Base-by-base conservation (phyloP, 2,113 vertebrate species). In the Pedetes capensis region DNA sequence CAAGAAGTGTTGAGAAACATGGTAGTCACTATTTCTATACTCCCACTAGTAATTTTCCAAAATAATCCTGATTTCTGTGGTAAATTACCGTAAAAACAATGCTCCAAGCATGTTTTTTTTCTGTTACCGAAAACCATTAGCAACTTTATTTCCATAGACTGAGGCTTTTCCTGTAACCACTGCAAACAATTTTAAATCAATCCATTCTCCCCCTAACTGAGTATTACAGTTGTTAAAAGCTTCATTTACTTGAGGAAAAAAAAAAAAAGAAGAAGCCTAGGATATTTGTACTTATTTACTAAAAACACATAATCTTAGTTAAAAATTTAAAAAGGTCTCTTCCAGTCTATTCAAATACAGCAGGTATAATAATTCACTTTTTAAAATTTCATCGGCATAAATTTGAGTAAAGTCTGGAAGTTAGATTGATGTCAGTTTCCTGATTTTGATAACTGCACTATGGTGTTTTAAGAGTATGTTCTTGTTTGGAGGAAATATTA, bases 71-170 rank as follows among this genome's bases (percentile, higher is more conserved):
- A 83, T 47, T 74, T 89, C 42, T 71, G 22, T 76, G 44, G 39
- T 32, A 87, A 87, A 75, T 93, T 95, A 96, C 78, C 61, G n/a
- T 92, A 93, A 91, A 95, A 94, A 85, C 85, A 95, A 71, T 93
- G 79, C 92, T 78, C 92, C 47, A 63, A 59, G 66, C 6, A 68
- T 94, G 63, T 89, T 53, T 82, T 68, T 68, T 51, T 22, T 5
- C 74, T 42, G 61, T 97, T 95, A 91, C 94, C 2, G 27, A 79
- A 97, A 97, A 97, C 53, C 76, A 93, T 95, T 74, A 97, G 87
- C 63, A 95, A 94, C 66, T 94, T 89, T 90, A 82, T 85, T 93
- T 93, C 47, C 97, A 95, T 34, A 29, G 1, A 97, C 78, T 3
- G 18, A 75, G 34, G 6, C 10, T 97, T 87, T 96, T 97, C 51